These are phyloP conservation scores for Passerina amoena DNA, from an alignment of 2,113 vertebrate species.

Conservation along the genomic window DNA sequence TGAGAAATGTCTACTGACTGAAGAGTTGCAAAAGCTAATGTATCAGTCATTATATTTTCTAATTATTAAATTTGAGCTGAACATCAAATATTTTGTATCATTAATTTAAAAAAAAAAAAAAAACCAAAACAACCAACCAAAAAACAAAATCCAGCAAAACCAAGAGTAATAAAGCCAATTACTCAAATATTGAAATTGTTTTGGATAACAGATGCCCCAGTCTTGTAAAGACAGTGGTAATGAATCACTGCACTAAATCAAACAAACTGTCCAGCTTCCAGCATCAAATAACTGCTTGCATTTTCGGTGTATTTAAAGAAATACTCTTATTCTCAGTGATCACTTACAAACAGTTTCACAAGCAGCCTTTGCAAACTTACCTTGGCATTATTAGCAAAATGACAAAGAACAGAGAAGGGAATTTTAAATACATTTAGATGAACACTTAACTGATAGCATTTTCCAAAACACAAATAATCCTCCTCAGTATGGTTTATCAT, in stretches of 20 bases:
- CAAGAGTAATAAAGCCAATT: background rate
- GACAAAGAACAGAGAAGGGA: background rate
- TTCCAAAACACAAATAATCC: background rate
- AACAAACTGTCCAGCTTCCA: background rate
- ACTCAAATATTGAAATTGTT: background rate
- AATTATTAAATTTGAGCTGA: background rate
- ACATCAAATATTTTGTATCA: background rate
- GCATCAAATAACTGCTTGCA: background rate
- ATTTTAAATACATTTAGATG: background rate
- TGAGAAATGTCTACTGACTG: background rate
- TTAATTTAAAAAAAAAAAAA: background rate
- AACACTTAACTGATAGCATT: background rate
- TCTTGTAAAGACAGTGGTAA: background rate
- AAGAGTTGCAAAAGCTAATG: conserved; percentile 3
- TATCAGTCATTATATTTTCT: background rate
- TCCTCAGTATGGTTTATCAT: background rate
- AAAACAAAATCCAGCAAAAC: background rate
- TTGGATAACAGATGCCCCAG: background rate
- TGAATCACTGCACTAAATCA: background rate
- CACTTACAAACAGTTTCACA: background rate
- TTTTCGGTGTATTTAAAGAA: background rate
- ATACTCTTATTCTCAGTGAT: background rate
- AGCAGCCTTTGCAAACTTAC: background rate
- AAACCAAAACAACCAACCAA: background rate
- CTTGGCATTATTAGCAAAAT: background rate